Percentiles rank a stretch among this genome's conserved stretches.
Conservation (phyloP, 2,797 vertebrate species). For the Percopsis omiscomaycus region DNA sequence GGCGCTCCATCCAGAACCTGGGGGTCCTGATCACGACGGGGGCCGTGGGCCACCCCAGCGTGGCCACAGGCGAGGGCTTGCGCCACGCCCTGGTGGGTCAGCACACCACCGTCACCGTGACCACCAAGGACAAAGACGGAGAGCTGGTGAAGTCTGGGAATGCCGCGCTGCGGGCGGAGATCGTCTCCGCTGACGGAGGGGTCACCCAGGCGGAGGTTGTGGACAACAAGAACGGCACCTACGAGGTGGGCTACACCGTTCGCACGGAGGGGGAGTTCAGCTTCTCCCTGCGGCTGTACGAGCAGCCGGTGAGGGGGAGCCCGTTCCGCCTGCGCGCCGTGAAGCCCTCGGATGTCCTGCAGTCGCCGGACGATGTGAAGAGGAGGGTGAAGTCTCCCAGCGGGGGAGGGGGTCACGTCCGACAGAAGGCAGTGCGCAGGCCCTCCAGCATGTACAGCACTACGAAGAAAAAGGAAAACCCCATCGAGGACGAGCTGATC, state of each 20-base stretch:
- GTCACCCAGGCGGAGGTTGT: conserved; percentile 81
- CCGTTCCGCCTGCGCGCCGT: conserved; percentile 86
- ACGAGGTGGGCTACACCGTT: conserved; percentile 88
- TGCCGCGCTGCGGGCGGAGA: conserved; percentile 82
- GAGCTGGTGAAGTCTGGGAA: conserved; percentile 88
- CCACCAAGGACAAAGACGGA: conserved; percentile 94
- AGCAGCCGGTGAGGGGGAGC: conserved; percentile 87
- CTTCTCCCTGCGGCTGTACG: conserved; percentile 86
- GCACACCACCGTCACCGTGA: conserved; percentile 86
- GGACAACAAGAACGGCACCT: conserved; percentile 96
- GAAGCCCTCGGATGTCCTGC: conserved; percentile 85
- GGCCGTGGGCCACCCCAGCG: conserved; percentile 87
- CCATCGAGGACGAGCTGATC: conserved; percentile 95
- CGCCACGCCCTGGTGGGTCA: conserved; percentile 89
- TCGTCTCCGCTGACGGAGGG: conserved; percentile 76
- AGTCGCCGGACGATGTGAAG: conserved; percentile 91
- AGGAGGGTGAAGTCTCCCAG: conserved; percentile 92
- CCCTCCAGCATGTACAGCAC: conserved; percentile 98
- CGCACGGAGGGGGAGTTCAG: conserved; percentile 85
- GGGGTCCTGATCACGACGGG: conserved; percentile 89
- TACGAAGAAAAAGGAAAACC: conserved; percentile 95
- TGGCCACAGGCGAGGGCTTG: conserved; percentile 90
- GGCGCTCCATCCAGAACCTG: conserved; percentile 91
- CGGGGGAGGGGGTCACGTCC: conserved; percentile 88
- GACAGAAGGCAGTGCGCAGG: conserved; percentile 91